A percentile compares a stretch with the other conserved stretches of the same genome.
These are phyloP conservation scores for Dryadula phaetusa DNA, from an alignment of 2,888 invertebrate species.

Conservation along the genomic window DNA sequence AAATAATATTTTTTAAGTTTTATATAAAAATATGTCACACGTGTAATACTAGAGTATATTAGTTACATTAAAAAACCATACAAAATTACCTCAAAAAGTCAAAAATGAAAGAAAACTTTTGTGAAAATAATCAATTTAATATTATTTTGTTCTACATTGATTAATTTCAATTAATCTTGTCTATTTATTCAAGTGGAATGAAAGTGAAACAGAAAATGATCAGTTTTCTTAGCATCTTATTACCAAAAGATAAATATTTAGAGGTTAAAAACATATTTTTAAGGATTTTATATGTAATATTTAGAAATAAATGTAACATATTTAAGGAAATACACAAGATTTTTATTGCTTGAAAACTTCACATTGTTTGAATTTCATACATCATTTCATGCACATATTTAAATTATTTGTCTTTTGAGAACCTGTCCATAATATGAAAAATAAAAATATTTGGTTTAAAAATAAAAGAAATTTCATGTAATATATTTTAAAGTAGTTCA, in stretches of 20 bases:
- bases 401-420: background rate
- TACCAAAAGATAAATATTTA: conserved; percentile 21
- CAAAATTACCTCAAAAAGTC: background rate
- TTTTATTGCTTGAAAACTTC: conserved; percentile 37
- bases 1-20: background rate
- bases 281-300: conserved; percentile 65
- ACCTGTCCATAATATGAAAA: background rate
- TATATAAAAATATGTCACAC: background rate
- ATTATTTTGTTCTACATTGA: background rate
- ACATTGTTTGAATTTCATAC: background rate
- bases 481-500: background rate
- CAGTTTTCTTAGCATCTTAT: conserved; percentile 2
- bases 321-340: conserved; percentile 37
- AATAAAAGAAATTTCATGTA: background rate
- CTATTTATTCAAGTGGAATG: background rate
- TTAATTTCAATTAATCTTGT: background rate
- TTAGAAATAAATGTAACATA: conserved; percentile 61
- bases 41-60: background rate
- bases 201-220: no score
- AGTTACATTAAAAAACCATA: background rate
- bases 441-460: background rate
- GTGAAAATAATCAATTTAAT: background rate
- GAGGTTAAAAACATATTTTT: conserved; percentile 22
- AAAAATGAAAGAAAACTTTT: background rate
- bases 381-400: background rate